phyloP scores from a whole-genome alignment of 2,888 invertebrate genomes.

The Sinodicranocentrus sp. region DNA sequence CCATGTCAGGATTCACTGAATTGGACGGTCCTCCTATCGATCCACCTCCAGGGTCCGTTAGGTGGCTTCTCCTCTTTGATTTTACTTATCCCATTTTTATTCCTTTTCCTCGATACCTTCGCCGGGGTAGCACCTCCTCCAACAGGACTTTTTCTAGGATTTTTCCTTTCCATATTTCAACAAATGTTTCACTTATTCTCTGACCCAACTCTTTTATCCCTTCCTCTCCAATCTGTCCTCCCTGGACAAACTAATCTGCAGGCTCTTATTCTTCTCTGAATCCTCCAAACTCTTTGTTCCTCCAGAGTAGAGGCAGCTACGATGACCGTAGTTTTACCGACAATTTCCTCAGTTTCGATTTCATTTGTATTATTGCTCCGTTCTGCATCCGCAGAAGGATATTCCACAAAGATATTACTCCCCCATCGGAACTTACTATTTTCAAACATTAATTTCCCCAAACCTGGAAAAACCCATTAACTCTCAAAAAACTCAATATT shows the following conservation, averaged over 20 bases:
- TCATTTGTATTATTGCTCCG: slow-evolving; percentile 57
- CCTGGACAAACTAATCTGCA: background rate
- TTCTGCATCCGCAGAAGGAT: slow-evolving; percentile 56
- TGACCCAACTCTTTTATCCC: background rate
- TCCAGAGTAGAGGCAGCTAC: slow-evolving; percentile 29
- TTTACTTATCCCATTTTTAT: slow-evolving; percentile 76
- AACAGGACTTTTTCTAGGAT: slow-evolving; percentile 75
- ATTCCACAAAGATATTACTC: background rate
- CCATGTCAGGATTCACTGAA: slow-evolving; percentile 69
- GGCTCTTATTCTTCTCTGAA: background rate
- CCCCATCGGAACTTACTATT: no score
- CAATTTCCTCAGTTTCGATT: slow-evolving; percentile 40
- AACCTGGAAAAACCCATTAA: background rate
- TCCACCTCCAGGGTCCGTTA: slow-evolving; percentile 70
- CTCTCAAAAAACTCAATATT: background rate
- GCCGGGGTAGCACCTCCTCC: slow-evolving; percentile 74
- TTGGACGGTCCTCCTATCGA: slow-evolving; percentile 67
- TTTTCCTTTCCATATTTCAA: slow-evolving; percentile 71
- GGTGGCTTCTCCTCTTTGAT: slow-evolving; percentile 76
- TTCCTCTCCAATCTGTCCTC: background rate
- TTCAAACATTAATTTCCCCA: no score
- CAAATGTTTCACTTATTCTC: background rate
- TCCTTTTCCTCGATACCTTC: slow-evolving; percentile 74
- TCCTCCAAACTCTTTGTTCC: background rate
- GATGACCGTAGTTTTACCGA: slow-evolving; percentile 36